phyloP scores from a whole-genome alignment of 2,888 invertebrate species.

The Arge pagana region DNA sequence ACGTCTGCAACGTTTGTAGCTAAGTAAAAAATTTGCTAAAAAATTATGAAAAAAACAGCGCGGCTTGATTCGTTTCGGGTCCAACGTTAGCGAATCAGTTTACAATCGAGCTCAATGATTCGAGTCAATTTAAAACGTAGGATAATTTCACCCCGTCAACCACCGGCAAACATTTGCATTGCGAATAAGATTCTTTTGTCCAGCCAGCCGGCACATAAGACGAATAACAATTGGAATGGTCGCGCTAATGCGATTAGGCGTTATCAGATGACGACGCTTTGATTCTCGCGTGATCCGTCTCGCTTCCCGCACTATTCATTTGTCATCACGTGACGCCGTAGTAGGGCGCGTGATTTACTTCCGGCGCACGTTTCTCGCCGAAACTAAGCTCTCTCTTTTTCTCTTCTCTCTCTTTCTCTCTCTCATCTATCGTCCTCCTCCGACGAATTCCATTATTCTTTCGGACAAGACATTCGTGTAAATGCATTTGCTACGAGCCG shows the following conservation, averaged over 20 bases:
- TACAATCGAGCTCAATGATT: no score
- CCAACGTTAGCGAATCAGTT: no score
- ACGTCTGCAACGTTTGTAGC: no score
- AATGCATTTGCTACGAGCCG: no score
- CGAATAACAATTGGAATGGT: conserved; percentile 22
- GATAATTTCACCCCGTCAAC: conserved; percentile 11
- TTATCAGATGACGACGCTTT: conserved; percentile 54
- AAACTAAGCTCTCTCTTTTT: no score
- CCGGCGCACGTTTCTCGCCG: conserved; percentile 47
- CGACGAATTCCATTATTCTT: no score
- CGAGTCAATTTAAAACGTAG: conserved; percentile 13
- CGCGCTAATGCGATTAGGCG: conserved; percentile 53
- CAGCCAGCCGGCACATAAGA: conserved; percentile 6
- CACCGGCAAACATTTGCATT: conserved; percentile 13
- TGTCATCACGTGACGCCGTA: conserved; percentile 56
- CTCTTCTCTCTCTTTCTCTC: no score
- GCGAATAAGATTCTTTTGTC: conserved; percentile 16
- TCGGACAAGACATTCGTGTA: no score
- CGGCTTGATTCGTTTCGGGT: no score
- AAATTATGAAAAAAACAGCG: no score
- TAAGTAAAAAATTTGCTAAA: no score
- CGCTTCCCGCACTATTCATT: conserved; percentile 46
- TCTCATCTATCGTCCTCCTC: no score
- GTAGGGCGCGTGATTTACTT: conserved; percentile 54
- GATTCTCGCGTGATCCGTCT: conserved; percentile 50